Evolutionary conservation across 2,888 invertebrate genomes (phyloP).

Genomic region (Scaptomyza caliginosa): DNA sequence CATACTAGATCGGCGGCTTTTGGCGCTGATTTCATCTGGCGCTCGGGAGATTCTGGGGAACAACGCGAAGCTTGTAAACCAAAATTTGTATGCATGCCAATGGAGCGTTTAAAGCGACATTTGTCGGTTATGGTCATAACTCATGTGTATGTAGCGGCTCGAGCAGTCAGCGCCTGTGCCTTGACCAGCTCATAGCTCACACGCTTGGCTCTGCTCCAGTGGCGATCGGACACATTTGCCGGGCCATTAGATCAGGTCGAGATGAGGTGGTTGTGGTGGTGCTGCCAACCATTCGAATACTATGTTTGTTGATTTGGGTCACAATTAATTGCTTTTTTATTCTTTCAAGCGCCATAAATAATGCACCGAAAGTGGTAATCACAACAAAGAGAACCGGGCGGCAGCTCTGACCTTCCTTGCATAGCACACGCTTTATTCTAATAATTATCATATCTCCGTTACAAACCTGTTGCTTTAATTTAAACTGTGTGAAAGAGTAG

Average conservation of each 20-base stretch:
- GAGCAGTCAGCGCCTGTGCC: slow-evolving; percentile 43
- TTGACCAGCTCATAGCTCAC: slow-evolving; percentile 28
- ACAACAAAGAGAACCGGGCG: slow-evolving; percentile 70
- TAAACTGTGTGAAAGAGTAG: too few relatives aligned
- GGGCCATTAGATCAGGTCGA: slow-evolving; percentile 54
- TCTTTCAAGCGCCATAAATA: slow-evolving; percentile 77
- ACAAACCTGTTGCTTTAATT: slow-evolving; percentile 33
- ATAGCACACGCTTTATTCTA: slow-evolving; percentile 27
- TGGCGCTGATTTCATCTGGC: slow-evolving; percentile 74
- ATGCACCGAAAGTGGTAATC: slow-evolving; percentile 68
- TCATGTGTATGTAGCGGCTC: slow-evolving; percentile 52
- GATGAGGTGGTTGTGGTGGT: slow-evolving; percentile 47
- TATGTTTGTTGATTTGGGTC: slow-evolving; percentile 70
- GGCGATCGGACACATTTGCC: slow-evolving; percentile 60
- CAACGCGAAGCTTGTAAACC: slow-evolving; percentile 65
- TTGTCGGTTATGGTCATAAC: slow-evolving; percentile 63
- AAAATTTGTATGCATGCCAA: slow-evolving; percentile 74
- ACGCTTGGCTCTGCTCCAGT: slow-evolving; percentile 19
- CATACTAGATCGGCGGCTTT: slow-evolving; percentile 41
- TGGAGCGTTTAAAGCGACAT: slow-evolving; percentile 74
- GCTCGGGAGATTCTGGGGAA: slow-evolving; percentile 57
- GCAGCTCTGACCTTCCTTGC: slow-evolving; percentile 31
- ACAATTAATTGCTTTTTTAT: slow-evolving; percentile 81
- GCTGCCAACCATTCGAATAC: slow-evolving; percentile 66
- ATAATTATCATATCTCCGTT: slow-evolving; percentile 31